Conservation (phyloP, 2,888 invertebrate species). For the Acanthosepion lycidas region DNA sequence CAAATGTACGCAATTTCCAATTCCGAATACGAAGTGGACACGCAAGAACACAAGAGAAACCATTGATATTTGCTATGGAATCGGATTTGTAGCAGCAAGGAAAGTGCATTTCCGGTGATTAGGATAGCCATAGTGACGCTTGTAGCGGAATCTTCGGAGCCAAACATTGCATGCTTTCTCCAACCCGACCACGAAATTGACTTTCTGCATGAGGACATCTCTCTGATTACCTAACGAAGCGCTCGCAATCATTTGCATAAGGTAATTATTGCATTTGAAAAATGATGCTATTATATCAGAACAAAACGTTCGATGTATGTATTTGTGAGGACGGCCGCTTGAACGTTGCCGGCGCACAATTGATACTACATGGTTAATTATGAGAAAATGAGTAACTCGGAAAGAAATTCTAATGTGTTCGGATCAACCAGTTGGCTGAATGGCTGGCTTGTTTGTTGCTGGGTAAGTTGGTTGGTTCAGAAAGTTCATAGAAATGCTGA, state of each 20-base stretch:
- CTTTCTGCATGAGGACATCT: not conserved
- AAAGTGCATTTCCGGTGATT: not conserved
- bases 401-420: not conserved
- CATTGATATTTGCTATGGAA: too few species aligned
- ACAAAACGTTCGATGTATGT: not conserved
- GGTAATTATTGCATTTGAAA: conserved; percentile 8
- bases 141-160: not conserved
- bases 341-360: not conserved
- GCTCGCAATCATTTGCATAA: not conserved
- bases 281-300: not conserved
- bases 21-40: too few species aligned
- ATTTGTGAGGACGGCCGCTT: not conserved
- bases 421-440: not conserved
- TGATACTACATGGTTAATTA: not conserved
- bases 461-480: not conserved
- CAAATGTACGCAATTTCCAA: too few species aligned
- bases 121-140: not conserved
- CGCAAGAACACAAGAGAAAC: too few species aligned
- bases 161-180: not conserved
- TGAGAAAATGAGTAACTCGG: not conserved
- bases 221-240: not conserved
- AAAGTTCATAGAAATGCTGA: not conserved
- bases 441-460: not conserved
- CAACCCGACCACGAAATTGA: not conserved
- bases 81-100: too few species aligned